These are phyloP conservation scores for Vanessa atalanta DNA, from an alignment of 1,140 invertebrate genomes.

Conservation along the genomic window DNA sequence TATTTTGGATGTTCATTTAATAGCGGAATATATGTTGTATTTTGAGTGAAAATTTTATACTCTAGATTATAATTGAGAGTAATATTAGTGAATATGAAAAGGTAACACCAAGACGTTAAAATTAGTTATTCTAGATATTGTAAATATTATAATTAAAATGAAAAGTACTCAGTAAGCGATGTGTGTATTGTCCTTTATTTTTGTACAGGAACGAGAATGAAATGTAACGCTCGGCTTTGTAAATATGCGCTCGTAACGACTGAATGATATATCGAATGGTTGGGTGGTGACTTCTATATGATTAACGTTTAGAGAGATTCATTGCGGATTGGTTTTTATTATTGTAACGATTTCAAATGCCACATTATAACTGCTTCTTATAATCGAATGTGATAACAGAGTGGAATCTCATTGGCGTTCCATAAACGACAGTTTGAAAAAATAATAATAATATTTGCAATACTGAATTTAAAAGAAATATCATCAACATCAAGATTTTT, in stretches of 20 bases:
- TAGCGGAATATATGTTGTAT: slow-evolving; percentile 58
- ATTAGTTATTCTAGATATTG: slow-evolving; percentile 29
- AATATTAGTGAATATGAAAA: slow-evolving; percentile 56
- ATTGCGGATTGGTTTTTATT: too few species aligned
- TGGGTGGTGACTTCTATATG: too few species aligned
- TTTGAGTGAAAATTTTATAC: slow-evolving; percentile 63
- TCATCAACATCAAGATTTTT: too few species aligned
- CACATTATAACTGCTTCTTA: too few species aligned
- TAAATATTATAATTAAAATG: slow-evolving; percentile 35
- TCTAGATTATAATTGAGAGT: slow-evolving; percentile 53
- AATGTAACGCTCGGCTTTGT: slow-evolving; percentile 49
- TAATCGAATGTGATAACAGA: not conserved
- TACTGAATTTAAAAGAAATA: too few species aligned
- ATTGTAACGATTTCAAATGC: not conserved
- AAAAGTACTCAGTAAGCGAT: slow-evolving; percentile 42
- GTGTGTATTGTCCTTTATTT: slow-evolving; percentile 60
- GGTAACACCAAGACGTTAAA: slow-evolving; percentile 67
- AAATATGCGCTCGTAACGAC: slow-evolving; percentile 44
- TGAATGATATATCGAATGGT: slow-evolving; percentile 28
- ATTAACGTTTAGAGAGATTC: too few species aligned
- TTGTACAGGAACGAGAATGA: slow-evolving; percentile 58
- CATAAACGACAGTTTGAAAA: not conserved
- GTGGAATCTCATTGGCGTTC: not conserved
- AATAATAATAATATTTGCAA: not conserved
- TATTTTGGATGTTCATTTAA: slow-evolving; percentile 49